Base-by-base conservation (phyloP, 2,888 invertebrate species). In the Synanthedon myopaeformis region DNA sequence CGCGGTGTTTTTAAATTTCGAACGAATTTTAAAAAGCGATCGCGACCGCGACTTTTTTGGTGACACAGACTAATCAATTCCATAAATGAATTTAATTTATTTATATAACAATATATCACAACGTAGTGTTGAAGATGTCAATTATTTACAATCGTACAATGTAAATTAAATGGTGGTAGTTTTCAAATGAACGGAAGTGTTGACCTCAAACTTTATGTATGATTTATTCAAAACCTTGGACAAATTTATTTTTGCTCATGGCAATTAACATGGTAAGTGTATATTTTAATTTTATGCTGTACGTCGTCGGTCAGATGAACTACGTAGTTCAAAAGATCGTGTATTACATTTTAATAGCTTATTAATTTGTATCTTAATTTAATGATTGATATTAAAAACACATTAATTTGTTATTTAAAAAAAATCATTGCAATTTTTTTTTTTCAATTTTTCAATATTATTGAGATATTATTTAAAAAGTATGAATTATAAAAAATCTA, bases 181-280 rank as follows among this genome's bases (percentile, higher is more conserved):
- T 76, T 74, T 80, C 79, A 76, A 82, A 82, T 76, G 82, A 78
- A 79, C 79, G 76, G 67, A 66, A 75, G 83, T 77, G 81, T 64
- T 73, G 72, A 73, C 69, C 75, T 76, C 69, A 81, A 79, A 68
- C 79, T 87, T 79, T 83, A 87, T 87, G 86, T 85, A 87, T 87
- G 86, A 86, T 85, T 87, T 86, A 86, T 87, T 83, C 80, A 86
- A 85, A 72, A 79, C 76, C 74, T 79, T 79, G 86, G 86, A 84
- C 72, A 79, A 79, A 78, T 72, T 73, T 84, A 79, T 71, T 82
- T 83, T 84, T 86, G 84, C 84, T 85, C 59, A 76, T 84, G 76
- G 86, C 87, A 83, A 81, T 84, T 80, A 84, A 82, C 70, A 80
- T 80, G 86, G 87, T 87, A 62, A 87, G 87, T 85, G 59, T 53